These are phyloP conservation scores for Hetaerina titia DNA, from an alignment of 2,888 invertebrate genomes.

Conservation along the genomic window DNA sequence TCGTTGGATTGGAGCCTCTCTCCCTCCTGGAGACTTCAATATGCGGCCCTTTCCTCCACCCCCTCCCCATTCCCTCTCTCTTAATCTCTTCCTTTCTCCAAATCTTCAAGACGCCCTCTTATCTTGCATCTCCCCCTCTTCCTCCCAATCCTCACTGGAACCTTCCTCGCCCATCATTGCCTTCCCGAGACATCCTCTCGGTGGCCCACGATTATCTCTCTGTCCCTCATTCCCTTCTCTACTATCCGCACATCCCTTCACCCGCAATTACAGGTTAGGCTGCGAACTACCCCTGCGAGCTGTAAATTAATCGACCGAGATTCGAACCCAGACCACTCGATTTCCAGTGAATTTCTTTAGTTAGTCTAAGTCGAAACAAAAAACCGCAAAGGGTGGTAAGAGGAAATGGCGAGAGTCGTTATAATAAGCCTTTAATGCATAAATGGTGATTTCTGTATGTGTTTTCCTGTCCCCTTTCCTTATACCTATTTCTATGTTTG, in stretches of 20 bases:
- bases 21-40: slow-evolving; percentile 17
- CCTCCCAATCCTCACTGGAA: not conserved
- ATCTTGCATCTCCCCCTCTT: not conserved
- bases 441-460: too few relatives aligned
- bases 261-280: too few relatives aligned
- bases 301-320: too few relatives aligned
- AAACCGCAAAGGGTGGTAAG: too few relatives aligned
- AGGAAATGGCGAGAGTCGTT: too few relatives aligned
- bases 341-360: too few relatives aligned
- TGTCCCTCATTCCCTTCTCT: not conserved
- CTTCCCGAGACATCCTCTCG: not conserved
- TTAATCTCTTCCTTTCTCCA: slow-evolving; percentile 35
- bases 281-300: too few relatives aligned
- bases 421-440: too few relatives aligned
- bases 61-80: not conserved
- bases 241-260: not conserved
- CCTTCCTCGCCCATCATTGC: not conserved
- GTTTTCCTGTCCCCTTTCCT: too few relatives aligned
- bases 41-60: not conserved
- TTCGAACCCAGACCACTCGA: too few relatives aligned
- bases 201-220: not conserved
- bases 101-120: not conserved
- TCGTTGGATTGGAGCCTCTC: not conserved
- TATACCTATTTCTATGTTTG: too few relatives aligned
- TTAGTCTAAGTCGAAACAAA: too few relatives aligned